These are phyloP conservation scores for Grammomys dolichurus DNA, from an alignment of 2,113 vertebrate species.

Conservation along the genomic window DNA sequence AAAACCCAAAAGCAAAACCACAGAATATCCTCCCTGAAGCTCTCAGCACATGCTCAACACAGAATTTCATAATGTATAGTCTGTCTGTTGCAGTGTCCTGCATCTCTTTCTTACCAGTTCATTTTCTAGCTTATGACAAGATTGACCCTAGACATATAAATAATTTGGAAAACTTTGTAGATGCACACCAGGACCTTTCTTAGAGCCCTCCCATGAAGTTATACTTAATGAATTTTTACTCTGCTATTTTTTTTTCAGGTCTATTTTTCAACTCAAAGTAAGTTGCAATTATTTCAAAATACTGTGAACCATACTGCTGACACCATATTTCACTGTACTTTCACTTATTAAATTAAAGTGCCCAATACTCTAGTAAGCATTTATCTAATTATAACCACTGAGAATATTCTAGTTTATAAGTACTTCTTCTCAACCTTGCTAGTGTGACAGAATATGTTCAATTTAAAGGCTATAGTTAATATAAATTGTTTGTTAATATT, in stretches of 20 bases:
- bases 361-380: neutral
- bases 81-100: neutral
- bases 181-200: neutral
- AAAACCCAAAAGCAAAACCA: neutral
- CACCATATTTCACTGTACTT: neutral
- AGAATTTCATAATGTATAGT: neutral
- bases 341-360: neutral
- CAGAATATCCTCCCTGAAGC: neutral
- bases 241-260: neutral
- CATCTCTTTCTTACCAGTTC: neutral
- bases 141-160: neutral
- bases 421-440: neutral
- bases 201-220: neutral
- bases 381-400: neutral
- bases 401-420: neutral
- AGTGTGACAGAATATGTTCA: neutral
- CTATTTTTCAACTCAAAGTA: neutral
- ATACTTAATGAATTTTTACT: neutral
- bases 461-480: neutral
- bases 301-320: neutral
- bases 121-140: neutral
- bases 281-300: neutral
- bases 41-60: accelerated
- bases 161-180: neutral
- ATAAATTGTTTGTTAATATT: neutral